Evolutionary conservation across 30 jellyfish, hydroid and myxozoan genomes (phyloP).

Genomic region (Hydra vulgaris): DNA sequence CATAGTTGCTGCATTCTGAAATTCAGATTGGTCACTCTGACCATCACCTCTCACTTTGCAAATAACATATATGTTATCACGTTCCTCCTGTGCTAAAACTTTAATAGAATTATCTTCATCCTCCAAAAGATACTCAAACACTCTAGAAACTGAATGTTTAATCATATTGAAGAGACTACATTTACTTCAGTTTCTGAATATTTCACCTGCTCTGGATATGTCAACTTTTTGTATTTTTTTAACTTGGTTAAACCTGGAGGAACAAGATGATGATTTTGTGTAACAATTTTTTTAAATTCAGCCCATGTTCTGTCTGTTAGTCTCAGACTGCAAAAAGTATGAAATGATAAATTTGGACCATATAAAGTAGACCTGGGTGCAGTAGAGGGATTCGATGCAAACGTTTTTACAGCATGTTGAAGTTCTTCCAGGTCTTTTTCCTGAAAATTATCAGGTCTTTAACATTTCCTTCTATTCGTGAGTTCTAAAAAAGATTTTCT

Average conservation of each 20-base stretch:
- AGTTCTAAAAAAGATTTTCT: no score
- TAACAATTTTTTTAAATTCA: no score
- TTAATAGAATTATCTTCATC: neutral
- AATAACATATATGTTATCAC: neutral
- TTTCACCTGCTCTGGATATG: neutral
- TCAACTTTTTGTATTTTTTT: neutral
- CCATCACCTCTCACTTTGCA: neutral
- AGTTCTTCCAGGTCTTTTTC: no score
- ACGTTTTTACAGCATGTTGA: no score
- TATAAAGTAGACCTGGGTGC: no score
- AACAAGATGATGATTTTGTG: no score
- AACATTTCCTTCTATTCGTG: no score
- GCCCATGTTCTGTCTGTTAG: no score
- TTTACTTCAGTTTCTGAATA: neutral
- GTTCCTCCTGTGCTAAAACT: neutral
- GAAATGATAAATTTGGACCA: no score
- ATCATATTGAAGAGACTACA: neutral
- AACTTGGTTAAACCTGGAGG: neutral
- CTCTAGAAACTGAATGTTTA: neutral
- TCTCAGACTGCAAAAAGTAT: no score
- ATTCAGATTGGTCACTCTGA: neutral
- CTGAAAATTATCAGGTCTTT: no score
- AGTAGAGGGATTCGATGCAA: no score
- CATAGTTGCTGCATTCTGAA: neutral
- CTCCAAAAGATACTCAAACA: neutral